A percentile compares a stretch with the other conserved stretches of the same genome.
phyloP scores from a whole-genome alignment of 2,888 invertebrate species.

The Melipona bicolor region DNA sequence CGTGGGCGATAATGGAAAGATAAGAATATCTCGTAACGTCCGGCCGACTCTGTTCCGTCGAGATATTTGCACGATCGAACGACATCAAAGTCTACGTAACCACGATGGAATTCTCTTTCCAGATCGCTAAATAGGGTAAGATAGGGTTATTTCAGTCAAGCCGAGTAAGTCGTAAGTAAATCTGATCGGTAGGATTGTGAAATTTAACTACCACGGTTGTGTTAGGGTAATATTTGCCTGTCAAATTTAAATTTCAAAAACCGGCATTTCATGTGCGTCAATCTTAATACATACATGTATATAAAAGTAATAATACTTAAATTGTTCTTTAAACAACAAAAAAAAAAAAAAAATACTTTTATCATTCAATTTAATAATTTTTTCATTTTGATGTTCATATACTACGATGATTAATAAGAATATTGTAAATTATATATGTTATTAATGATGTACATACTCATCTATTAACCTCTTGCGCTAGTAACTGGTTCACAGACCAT shows the following conservation, averaged over 20 bases:
- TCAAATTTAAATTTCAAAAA: background rate
- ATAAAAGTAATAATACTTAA: too few relatives aligned
- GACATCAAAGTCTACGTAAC: constrained; percentile 42
- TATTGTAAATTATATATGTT: background rate
- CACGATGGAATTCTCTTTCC: constrained; percentile 10
- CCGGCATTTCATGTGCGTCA: too few relatives aligned
- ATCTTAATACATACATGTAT: too few relatives aligned
- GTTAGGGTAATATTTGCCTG: background rate
- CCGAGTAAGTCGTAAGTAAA: background rate
- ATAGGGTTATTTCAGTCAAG: background rate
- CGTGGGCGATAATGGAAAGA: constrained; percentile 60
- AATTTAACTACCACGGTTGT: background rate
- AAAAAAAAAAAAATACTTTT: too few relatives aligned
- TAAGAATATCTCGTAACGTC: constrained; percentile 52
- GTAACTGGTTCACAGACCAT: too few relatives aligned
- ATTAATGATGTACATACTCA: background rate
- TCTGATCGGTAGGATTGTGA: background rate
- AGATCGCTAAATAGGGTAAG: background rate
- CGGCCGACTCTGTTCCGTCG: background rate
- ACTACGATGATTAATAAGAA: background rate
- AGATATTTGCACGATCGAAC: constrained; percentile 32
- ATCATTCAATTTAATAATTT: too few relatives aligned
- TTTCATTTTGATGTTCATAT: background rate
- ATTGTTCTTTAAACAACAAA: too few relatives aligned
- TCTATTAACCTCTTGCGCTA: background rate